Evolutionary conservation across 2,888 invertebrate genomes (phyloP).

Genomic region (Mycalesis mineus): DNA sequence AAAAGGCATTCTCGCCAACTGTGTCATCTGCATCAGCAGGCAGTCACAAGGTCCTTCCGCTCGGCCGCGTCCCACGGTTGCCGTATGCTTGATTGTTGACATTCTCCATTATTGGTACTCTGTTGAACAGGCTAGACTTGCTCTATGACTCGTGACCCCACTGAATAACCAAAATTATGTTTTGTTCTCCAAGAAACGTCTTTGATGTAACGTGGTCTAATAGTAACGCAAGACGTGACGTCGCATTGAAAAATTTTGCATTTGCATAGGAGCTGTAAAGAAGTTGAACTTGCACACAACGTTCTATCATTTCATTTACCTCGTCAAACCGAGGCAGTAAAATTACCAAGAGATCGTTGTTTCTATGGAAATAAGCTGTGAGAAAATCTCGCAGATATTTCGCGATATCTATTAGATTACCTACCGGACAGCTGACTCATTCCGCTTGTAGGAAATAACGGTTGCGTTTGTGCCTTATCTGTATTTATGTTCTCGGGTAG

Average conservation of each 20-base stretch:
- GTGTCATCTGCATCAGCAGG: slow-evolving; percentile 2
- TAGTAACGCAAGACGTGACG: no score
- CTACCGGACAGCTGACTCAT: slow-evolving; percentile 19
- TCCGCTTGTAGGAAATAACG: slow-evolving; percentile 21
- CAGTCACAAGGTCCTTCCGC: slow-evolving; percentile 19
- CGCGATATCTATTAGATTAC: slow-evolving; percentile 7
- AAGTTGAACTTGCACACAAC: no score
- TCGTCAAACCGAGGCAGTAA: no score
- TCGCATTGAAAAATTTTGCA: no score
- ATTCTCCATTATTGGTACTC: slow-evolving; percentile 9
- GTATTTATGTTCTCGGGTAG: slow-evolving; percentile 20
- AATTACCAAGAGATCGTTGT: neutral
- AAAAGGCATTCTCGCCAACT: slow-evolving; percentile 2
- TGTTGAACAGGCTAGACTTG: slow-evolving; percentile 5
- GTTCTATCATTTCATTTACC: no score
- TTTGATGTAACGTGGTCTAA: no score
- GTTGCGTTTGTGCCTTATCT: slow-evolving; percentile 26
- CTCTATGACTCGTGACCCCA: neutral
- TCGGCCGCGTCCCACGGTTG: slow-evolving; percentile 10
- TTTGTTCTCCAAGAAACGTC: no score
- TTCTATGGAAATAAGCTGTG: neutral
- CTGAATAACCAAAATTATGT: no score
- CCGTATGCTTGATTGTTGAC: slow-evolving; percentile 22
- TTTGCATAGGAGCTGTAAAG: no score
- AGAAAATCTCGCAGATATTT: neutral